Percentiles rank a stretch among this genome's conserved stretches.
Conservation (phyloP, 2,113 vertebrate species). For the Acanthochromis polyacanthus region DNA sequence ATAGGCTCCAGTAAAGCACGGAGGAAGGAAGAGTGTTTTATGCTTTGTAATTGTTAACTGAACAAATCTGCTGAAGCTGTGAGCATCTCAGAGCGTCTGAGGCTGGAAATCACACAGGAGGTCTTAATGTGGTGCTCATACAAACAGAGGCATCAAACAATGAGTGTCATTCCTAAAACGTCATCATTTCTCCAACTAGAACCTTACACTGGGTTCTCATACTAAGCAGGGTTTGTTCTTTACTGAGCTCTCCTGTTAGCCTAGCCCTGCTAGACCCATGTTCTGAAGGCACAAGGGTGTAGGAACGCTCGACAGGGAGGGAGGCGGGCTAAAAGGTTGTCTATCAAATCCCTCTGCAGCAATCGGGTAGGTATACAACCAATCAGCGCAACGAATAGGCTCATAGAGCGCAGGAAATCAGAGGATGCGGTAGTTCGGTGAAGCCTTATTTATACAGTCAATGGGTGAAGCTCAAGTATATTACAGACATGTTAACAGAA, state of each 20-base stretch:
- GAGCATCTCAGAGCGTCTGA: background rate
- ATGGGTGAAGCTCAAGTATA: no score
- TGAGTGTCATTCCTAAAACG: background rate
- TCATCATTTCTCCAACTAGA: background rate
- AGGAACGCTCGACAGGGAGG: no score
- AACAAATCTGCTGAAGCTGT: background rate
- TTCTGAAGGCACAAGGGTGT: no score
- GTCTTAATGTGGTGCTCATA: background rate
- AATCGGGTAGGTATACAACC: no score
- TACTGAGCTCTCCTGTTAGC: background rate
- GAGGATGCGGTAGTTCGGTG: no score
- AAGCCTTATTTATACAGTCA: no score
- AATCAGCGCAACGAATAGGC: no score
- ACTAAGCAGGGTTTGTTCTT: background rate
- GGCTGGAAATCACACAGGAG: background rate
- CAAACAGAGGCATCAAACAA: background rate
- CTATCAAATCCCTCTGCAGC: no score
- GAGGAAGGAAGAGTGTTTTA: conserved; percentile 37
- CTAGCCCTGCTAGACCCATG: no score
- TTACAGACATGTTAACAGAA: no score
- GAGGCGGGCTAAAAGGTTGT: no score
- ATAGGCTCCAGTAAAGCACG: conserved; percentile 3
- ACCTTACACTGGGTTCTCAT: background rate
- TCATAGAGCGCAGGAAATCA: no score
- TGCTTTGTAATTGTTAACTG: background rate